These are phyloP conservation scores for Limnothrissa miodon DNA, from an alignment of 2,113 vertebrate genomes.

Conservation along the genomic window DNA sequence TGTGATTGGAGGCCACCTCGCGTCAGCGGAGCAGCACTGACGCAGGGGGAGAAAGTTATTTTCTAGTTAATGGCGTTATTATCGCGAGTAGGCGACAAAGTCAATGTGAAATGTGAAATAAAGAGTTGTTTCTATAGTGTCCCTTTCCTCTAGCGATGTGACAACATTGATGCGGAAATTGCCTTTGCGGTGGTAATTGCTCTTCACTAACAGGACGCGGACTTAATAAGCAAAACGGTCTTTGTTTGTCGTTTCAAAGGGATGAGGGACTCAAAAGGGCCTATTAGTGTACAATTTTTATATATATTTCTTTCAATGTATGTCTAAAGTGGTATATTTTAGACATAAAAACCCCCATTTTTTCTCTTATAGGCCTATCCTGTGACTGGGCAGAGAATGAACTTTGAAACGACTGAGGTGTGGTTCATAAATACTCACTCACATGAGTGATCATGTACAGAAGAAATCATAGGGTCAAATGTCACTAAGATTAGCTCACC, in stretches of 20 bases:
- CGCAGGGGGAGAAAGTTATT: slow-evolving; percentile 25
- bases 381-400: not conserved
- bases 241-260: slow-evolving; percentile 14
- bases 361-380: not conserved
- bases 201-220: slow-evolving; percentile 20
- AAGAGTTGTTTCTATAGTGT: slow-evolving; percentile 20
- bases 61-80: slow-evolving; percentile 35
- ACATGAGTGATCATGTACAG: slow-evolving; percentile 9
- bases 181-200: slow-evolving; percentile 25
- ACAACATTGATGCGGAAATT: slow-evolving; percentile 29
- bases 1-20: slow-evolving; percentile 5
- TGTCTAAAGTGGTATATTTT: not conserved
- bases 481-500: slow-evolving; percentile 8
- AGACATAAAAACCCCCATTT: slow-evolving; percentile 11
- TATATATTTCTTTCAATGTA: not conserved
- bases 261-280: not conserved
- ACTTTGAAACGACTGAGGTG: not conserved
- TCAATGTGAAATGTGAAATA: slow-evolving; percentile 21
- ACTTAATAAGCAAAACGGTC: slow-evolving; percentile 22
- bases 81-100: slow-evolving; percentile 25
- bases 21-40: slow-evolving; percentile 1
- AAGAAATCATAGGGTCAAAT: not conserved
- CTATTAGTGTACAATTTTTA: slow-evolving; percentile 2
- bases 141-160: slow-evolving; percentile 11
- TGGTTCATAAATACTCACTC: slow-evolving; percentile 1